phyloP scores from a whole-genome alignment of 2,797 vertebrate species.

The Spinus olivaceus region DNA sequence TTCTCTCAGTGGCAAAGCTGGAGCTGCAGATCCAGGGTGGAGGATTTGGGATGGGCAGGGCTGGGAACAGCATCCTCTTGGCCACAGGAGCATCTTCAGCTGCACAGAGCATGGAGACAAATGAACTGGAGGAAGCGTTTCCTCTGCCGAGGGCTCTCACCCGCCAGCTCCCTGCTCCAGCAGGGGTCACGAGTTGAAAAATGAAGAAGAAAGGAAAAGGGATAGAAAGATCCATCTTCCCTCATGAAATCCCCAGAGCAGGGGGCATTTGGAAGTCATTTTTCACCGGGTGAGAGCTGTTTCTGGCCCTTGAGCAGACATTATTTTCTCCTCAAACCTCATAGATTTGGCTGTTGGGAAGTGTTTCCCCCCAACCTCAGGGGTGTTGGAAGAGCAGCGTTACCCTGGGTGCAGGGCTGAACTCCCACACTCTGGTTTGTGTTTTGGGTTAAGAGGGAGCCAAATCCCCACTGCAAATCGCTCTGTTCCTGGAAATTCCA shows the following conservation, averaged over 20 bases:
- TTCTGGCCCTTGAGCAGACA: background rate
- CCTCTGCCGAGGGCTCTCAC: background rate
- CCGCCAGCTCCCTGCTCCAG: background rate
- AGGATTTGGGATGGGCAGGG: background rate
- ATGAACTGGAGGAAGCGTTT: slow-evolving; percentile 49
- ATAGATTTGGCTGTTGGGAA: background rate
- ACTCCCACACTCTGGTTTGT: background rate
- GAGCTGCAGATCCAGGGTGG: fast-evolving
- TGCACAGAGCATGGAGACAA: background rate
- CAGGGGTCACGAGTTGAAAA: slow-evolving; percentile 56
- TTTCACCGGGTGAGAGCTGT: background rate
- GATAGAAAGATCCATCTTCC: slow-evolving; percentile 49
- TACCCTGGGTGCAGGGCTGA: background rate
- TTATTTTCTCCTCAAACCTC: background rate
- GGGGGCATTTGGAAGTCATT: slow-evolving; percentile 47
- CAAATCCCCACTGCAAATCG: background rate
- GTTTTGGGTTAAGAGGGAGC: background rate
- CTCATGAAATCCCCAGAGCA: slow-evolving; percentile 15
- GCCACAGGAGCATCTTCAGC: background rate
- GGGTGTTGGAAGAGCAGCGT: background rate
- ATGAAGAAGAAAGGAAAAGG: slow-evolving; percentile 24
- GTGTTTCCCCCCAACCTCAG: fast-evolving
- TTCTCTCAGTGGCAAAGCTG: fast-evolving
- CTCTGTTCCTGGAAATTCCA: fast-evolving
- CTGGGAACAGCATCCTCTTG: background rate